A percentile compares a stretch with the other conserved stretches of the same genome.
Conservation (phyloP, 2,888 invertebrate species). For the Aspidiotus rigidus region DNA sequence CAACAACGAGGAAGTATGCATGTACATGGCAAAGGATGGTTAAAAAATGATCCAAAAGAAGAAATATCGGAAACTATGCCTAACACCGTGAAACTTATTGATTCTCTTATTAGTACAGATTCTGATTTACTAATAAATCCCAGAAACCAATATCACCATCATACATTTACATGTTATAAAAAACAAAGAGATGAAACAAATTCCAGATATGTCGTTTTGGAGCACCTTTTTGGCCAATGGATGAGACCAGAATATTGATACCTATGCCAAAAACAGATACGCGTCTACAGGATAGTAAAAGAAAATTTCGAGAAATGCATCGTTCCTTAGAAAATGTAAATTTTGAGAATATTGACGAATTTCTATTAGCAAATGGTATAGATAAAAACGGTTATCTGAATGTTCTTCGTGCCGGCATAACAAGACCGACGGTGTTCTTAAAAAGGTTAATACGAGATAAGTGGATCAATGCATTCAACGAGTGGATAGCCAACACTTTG, state of each 20-base stretch:
- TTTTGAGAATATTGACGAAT: neutral
- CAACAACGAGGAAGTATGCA: neutral
- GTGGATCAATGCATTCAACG: neutral
- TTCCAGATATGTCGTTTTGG: neutral
- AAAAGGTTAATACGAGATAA: neutral
- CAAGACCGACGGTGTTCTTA: neutral
- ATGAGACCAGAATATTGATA: neutral
- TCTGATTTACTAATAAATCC: slow-evolving; percentile 17
- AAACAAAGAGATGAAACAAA: neutral
- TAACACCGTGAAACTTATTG: neutral
- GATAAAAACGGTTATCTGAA: neutral
- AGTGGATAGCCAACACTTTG: neutral
- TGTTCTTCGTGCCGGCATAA: neutral
- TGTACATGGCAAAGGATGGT: neutral
- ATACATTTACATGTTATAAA: neutral
- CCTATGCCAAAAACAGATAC: neutral
- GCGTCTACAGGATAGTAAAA: neutral
- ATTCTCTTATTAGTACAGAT: neutral
- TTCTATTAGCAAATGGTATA: neutral
- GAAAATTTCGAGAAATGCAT: neutral
- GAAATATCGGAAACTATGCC: neutral
- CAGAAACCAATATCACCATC: neutral
- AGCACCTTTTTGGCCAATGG: neutral
- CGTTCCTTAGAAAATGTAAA: neutral
- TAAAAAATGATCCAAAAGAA: neutral